These are phyloP conservation scores for Sphenopsis melanotis DNA, from an alignment of 2,797 vertebrate genomes.

Conservation along the genomic window DNA sequence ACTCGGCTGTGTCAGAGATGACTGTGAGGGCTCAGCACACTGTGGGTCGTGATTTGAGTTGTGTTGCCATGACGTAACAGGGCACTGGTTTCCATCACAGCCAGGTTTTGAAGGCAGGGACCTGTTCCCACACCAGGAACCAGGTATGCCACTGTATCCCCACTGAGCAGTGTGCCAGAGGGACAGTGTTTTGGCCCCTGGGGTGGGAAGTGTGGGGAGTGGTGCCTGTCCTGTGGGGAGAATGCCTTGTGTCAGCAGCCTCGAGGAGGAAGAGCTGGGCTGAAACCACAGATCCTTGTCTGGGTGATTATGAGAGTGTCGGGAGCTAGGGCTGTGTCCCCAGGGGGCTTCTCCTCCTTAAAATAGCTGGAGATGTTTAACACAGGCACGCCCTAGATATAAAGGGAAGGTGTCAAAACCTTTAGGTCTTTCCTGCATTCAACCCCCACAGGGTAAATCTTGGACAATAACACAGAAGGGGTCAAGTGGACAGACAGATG, in stretches of 20 bases:
- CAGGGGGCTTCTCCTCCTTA: rapidly evolving
- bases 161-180: rapidly evolving
- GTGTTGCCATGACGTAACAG: not conserved
- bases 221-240: not conserved
- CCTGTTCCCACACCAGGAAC: rapidly evolving
- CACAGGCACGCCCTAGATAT: not conserved
- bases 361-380: not conserved
- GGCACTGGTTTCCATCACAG: slow-evolving; percentile 28
- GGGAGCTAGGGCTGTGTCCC: not conserved
- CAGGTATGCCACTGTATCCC: not conserved
- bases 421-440: not conserved
- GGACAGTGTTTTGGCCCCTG: rapidly evolving
- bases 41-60: not conserved
- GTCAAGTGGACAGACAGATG: not conserved
- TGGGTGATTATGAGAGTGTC: not conserved
- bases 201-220: not conserved
- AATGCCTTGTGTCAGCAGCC: not conserved
- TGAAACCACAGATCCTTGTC: not conserved
- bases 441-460: not conserved
- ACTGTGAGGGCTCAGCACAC: not conserved
- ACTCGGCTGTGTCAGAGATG: not conserved
- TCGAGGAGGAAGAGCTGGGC: not conserved
- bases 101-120: not conserved
- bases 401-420: not conserved
- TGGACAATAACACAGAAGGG: not conserved